Evolutionary conservation across 2,797 vertebrate genomes (phyloP).

Genomic region (Chelmon rostratus): DNA sequence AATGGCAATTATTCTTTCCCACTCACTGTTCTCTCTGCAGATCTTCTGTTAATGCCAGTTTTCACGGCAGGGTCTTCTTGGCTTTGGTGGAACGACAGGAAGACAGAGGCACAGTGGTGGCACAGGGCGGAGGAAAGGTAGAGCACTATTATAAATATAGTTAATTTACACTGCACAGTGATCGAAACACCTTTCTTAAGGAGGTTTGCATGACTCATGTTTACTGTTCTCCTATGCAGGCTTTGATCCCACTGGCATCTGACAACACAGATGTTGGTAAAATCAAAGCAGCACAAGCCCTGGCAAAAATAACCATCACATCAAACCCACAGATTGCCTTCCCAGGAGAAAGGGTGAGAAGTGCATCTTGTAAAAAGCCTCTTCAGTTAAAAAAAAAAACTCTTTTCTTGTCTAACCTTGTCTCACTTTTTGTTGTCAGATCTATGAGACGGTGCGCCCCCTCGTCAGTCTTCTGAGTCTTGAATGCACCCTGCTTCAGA

Average conservation of each 20-base stretch:
- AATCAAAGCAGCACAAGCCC: constrained; percentile 95
- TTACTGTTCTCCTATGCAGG: constrained; percentile 78
- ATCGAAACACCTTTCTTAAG: background rate
- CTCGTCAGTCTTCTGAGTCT: constrained; percentile 92
- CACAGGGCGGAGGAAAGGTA: constrained; percentile 98
- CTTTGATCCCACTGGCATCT: constrained; percentile 92
- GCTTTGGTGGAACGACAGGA: constrained; percentile 93
- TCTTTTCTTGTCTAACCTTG: background rate
- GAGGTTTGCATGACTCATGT: constrained; percentile 20
- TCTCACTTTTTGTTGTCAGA: constrained; percentile 78
- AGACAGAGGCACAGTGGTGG: constrained; percentile 95
- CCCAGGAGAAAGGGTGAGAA: constrained; percentile 93
- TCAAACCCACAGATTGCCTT: constrained; percentile 98
- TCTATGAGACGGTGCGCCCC: constrained; percentile 96
- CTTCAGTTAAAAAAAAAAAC: background rate
- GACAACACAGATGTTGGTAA: constrained; percentile 94
- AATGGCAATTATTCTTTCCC: background rate
- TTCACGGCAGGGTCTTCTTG: constrained; percentile 91
- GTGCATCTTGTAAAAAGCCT: background rate
- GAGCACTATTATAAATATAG: constrained; percentile 18
- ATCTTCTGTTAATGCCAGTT: constrained; percentile 33
- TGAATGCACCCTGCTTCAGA: constrained; percentile 92
- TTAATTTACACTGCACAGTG: background rate
- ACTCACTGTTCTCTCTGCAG: background rate
- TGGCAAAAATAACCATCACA: constrained; percentile 97